These are phyloP conservation scores for Chrysochloris asiatica DNA, from an alignment of 2,113 vertebrate genomes.

Conservation along the genomic window DNA sequence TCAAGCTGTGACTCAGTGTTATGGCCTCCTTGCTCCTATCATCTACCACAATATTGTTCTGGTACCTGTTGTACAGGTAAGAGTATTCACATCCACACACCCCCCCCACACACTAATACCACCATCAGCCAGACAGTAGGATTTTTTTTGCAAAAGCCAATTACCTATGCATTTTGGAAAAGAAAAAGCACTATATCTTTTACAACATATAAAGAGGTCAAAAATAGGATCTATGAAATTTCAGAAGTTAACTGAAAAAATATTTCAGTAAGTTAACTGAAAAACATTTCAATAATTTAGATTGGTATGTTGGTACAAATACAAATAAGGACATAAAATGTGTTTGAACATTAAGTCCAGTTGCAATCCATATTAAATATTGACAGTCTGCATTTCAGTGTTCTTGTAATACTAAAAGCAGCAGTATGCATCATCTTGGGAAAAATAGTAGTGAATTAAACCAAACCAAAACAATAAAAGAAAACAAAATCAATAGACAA, in stretches of 20 bases:
- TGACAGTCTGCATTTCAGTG: not conserved
- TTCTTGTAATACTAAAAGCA: conserved; percentile 20
- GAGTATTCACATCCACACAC: no score
- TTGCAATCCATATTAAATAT: no score
- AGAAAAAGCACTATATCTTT: not conserved
- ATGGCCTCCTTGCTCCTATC: conserved; percentile 92
- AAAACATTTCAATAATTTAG: conserved; percentile 37
- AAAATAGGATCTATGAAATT: conserved; percentile 13
- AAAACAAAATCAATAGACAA: no score
- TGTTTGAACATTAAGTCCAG: not conserved
- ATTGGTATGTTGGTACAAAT: not conserved
- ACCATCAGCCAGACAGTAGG: no score
- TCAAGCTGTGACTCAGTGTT: conserved; percentile 92
- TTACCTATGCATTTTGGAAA: not conserved
- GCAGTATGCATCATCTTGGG: not conserved
- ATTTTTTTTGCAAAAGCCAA: not conserved
- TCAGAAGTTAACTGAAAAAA: not conserved
- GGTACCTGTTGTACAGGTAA: conserved; percentile 90
- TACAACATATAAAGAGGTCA: not conserved
- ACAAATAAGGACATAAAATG: conserved; percentile 18
- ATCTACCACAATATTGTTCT: conserved; percentile 92
- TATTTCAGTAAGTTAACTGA: not conserved
- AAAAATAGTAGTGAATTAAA: not conserved
- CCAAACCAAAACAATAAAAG: not conserved
- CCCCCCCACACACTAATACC: no score